A percentile compares a stretch with the other conserved stretches of the same genome.
phyloP scores from a whole-genome alignment of 2,888 invertebrate species.

The Ceraclea dissimilis region DNA sequence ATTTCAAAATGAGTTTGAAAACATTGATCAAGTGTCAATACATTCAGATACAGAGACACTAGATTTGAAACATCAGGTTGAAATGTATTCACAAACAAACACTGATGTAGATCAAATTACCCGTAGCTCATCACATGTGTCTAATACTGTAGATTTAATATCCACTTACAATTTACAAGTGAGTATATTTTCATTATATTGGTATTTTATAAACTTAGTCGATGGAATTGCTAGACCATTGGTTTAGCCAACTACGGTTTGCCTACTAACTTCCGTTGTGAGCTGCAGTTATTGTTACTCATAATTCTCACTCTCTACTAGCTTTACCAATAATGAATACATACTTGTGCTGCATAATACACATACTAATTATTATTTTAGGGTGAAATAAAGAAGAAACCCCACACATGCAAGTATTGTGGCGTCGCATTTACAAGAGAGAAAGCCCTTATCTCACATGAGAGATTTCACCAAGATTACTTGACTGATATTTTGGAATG shows the following conservation, averaged over 20 bases:
- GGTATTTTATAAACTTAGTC: too few relatives aligned
- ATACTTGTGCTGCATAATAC: too few relatives aligned
- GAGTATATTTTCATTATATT: too few relatives aligned
- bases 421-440: slow-evolving; percentile 37
- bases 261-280: too few relatives aligned
- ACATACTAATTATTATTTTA: too few relatives aligned
- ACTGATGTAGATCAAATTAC: neutral
- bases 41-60: slow-evolving; percentile 10
- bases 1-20: slow-evolving; percentile 17
- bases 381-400: slow-evolving; percentile 18
- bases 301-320: too few relatives aligned
- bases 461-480: slow-evolving; percentile 27
- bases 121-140: neutral
- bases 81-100: neutral
- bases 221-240: too few relatives aligned
- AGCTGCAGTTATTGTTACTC: too few relatives aligned
- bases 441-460: slow-evolving; percentile 38
- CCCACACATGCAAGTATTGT: slow-evolving; percentile 37
- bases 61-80: neutral
- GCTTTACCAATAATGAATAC: too few relatives aligned
- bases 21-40: slow-evolving; percentile 7
- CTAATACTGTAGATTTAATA: too few relatives aligned
- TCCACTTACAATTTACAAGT: too few relatives aligned
- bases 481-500: slow-evolving; percentile 36
- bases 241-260: too few relatives aligned